These are phyloP conservation scores for Anthophora plumipes DNA, from an alignment of 2,888 invertebrate genomes.

Conservation along the genomic window DNA sequence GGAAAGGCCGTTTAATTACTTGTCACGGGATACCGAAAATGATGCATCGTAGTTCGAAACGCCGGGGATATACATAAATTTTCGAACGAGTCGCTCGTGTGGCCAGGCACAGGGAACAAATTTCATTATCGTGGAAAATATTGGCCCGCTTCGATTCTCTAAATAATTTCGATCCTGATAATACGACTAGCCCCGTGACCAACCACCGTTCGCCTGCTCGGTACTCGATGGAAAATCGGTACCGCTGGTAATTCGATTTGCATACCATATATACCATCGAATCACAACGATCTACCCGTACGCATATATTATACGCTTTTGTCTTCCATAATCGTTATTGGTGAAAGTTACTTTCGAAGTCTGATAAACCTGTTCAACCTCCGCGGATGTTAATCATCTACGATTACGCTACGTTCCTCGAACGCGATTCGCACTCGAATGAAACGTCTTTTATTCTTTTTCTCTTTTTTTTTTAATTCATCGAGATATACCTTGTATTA, in stretches of 20 bases:
- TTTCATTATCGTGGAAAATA: conserved; percentile 49
- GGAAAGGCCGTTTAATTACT: conserved; percentile 51
- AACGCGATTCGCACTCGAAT: conserved; percentile 24
- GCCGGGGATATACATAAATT: conserved; percentile 48
- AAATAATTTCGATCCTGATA: conserved; percentile 39
- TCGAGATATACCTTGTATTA: conserved; percentile 24
- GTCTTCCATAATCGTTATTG: neutral
- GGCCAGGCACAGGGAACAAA: conserved; percentile 2
- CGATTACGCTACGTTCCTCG: neutral
- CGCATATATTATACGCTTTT: neutral
- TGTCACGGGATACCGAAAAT: conserved; percentile 41
- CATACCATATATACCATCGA: neutral
- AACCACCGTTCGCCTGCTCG: too few species aligned
- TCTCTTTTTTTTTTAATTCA: too few species aligned
- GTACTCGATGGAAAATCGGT: conserved; percentile 9
- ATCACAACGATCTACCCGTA: neutral
- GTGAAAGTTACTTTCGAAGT: neutral
- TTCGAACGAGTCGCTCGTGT: conserved; percentile 14
- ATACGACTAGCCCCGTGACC: neutral
- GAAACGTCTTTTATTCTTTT: conserved; percentile 18
- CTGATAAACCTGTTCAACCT: neutral
- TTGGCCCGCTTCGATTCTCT: conserved; percentile 29
- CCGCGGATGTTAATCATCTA: conserved; percentile 24
- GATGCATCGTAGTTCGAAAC: conserved; percentile 46
- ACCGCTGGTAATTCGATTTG: conserved; percentile 12